Percentiles rank a stretch among this genome's conserved stretches.
phyloP scores from a whole-genome alignment of 2,113 vertebrate genomes.

The Oryzias celebensis region DNA sequence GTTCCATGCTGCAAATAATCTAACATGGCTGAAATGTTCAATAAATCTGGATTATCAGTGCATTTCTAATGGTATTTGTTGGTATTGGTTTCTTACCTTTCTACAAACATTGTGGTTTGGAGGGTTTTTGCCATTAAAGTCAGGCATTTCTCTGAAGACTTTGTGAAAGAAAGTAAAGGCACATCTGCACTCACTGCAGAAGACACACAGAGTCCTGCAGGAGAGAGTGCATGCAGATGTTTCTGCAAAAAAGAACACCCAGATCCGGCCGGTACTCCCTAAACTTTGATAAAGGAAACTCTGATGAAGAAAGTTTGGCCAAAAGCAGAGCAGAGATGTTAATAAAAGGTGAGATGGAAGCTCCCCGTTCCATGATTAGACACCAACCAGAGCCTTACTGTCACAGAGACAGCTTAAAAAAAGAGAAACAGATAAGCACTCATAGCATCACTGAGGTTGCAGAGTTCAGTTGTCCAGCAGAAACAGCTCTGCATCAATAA shows the following conservation, averaged over 20 bases:
- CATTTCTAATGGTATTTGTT: not conserved
- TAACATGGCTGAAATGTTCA: not conserved
- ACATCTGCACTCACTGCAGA: too few relatives aligned
- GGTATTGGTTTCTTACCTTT: not conserved
- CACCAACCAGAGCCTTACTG: slow-evolving; percentile 40
- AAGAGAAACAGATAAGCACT: slow-evolving; percentile 25
- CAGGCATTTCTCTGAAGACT: not conserved
- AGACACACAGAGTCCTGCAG: too few relatives aligned
- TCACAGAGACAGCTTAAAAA: slow-evolving; percentile 32
- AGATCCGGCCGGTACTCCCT: not conserved
- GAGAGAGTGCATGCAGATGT: too few relatives aligned
- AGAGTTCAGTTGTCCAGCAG: slow-evolving; percentile 23
- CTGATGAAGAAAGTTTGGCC: slow-evolving; percentile 62
- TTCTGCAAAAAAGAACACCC: too few relatives aligned
- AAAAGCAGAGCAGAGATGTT: slow-evolving; percentile 34
- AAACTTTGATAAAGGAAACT: slow-evolving; percentile 51
- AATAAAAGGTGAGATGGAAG: slow-evolving; percentile 3
- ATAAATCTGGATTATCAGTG: not conserved
- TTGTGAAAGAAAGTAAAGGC: too few relatives aligned
- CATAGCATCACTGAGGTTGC: slow-evolving; percentile 26
- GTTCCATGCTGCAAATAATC: too few relatives aligned
- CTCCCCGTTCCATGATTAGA: slow-evolving; percentile 36
- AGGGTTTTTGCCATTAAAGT: not conserved
- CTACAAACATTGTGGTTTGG: not conserved
- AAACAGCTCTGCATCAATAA: slow-evolving; percentile 31